Conservation (phyloP, 1,140 invertebrate species). For the Heliconius hewitsoni region DNA sequence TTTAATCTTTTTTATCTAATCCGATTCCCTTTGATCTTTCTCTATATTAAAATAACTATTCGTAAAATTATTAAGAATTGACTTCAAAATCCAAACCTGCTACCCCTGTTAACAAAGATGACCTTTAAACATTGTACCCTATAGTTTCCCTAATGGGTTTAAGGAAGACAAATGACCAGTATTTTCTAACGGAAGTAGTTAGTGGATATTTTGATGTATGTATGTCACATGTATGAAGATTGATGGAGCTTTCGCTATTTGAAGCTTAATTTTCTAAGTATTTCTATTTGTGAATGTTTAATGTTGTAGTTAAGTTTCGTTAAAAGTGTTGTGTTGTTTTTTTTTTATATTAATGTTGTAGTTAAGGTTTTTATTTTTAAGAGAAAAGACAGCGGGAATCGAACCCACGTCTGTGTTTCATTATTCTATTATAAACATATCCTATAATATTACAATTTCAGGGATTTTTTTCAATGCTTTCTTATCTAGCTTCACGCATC, state of each 20-base stretch:
- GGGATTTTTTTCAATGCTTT: no score
- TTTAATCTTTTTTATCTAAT: not conserved
- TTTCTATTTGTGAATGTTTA: not conserved
- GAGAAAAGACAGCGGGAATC: no score
- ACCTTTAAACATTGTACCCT: not conserved
- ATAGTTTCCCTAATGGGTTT: not conserved
- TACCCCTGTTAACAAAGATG: not conserved
- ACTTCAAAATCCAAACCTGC: not conserved
- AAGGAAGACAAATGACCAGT: conserved; percentile 7
- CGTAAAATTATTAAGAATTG: not conserved
- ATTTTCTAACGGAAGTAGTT: conserved; percentile 4
- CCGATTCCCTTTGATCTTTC: not conserved
- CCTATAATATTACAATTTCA: no score
- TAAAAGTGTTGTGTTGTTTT: no score
- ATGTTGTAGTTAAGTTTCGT: not conserved
- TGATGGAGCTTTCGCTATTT: not conserved
- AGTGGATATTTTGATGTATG: conserved; percentile 4
- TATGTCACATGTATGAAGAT: conserved; percentile 1
- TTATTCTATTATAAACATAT: no score
- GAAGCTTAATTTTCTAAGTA: not conserved
- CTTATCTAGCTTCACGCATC: no score
- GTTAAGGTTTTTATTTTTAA: not conserved
- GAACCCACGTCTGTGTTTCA: no score
- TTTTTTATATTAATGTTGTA: not conserved
- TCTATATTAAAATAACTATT: not conserved